Conservation (phyloP, 2,797 vertebrate genomes). For the Cirrhinus molitorella region DNA sequence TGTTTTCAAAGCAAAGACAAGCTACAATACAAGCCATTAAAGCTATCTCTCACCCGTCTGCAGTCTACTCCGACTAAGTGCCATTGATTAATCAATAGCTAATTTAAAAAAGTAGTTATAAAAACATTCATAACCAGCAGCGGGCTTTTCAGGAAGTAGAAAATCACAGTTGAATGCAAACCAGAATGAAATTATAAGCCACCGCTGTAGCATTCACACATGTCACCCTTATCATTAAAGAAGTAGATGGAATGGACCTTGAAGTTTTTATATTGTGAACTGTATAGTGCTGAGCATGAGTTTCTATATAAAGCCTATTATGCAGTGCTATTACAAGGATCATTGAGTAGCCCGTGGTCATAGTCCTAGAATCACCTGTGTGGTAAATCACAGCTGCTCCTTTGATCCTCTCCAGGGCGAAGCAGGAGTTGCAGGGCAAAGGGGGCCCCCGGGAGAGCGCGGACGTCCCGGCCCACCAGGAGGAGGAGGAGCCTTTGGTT, state of each 20-base stretch:
- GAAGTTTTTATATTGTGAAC: background rate
- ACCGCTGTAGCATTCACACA: background rate
- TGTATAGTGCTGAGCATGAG: constrained; percentile 5
- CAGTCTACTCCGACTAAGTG: background rate
- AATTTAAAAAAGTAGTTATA: background rate
- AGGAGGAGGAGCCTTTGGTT: constrained; percentile 77
- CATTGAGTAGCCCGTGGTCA: background rate
- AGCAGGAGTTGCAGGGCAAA: constrained; percentile 81
- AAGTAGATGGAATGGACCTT: background rate
- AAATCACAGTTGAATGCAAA: background rate
- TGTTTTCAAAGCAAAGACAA: background rate
- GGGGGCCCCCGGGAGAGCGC: constrained; percentile 89
- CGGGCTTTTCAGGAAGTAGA: background rate
- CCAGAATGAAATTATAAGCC: background rate
- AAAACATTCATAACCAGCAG: background rate
- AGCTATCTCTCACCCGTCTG: background rate
- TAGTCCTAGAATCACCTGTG: constrained; percentile 8
- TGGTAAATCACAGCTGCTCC: constrained; percentile 8
- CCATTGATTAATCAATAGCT: constrained; percentile 28
- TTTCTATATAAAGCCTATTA: constrained; percentile 12
- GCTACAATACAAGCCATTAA: background rate
- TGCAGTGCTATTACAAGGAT: background rate
- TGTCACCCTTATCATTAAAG: background rate
- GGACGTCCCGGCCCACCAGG: constrained; percentile 89
- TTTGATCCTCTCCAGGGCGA: constrained; percentile 83